These are phyloP conservation scores for Drosophila mayaguana DNA, from an alignment of 2,888 invertebrate species.

Conservation along the genomic window DNA sequence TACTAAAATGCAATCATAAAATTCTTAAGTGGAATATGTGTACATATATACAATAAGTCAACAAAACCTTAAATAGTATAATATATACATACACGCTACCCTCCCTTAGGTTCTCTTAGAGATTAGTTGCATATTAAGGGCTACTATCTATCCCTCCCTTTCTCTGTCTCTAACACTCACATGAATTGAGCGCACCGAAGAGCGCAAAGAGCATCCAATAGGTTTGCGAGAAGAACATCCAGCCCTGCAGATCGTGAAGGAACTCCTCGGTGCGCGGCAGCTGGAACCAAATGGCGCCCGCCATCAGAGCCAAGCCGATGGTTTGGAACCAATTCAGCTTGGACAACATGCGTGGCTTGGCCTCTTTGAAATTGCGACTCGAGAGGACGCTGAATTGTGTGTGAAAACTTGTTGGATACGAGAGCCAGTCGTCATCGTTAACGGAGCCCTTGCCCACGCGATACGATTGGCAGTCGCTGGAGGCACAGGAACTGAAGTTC, in stretches of 20 bases:
- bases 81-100: too few relatives aligned
- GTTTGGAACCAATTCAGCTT: slow-evolving; percentile 92
- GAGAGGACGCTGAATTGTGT: slow-evolving; percentile 92
- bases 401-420: slow-evolving; percentile 92
- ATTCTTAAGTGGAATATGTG: too few relatives aligned
- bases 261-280: slow-evolving; percentile 91
- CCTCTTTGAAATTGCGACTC: slow-evolving; percentile 91
- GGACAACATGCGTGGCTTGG: slow-evolving; percentile 90
- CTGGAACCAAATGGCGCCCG: slow-evolving; percentile 92
- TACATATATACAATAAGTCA: too few relatives aligned
- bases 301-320: slow-evolving; percentile 89
- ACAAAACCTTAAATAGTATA: too few relatives aligned
- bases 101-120: neutral
- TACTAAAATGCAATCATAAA: too few relatives aligned
- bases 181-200: slow-evolving; percentile 91
- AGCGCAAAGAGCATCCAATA: slow-evolving; percentile 93
- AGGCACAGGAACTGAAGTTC: slow-evolving; percentile 88
- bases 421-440: slow-evolving; percentile 86
- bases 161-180: slow-evolving; percentile 86
- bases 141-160: too few relatives aligned
- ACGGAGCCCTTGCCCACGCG: slow-evolving; percentile 46
- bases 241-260: slow-evolving; percentile 91
- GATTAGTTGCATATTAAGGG: neutral
- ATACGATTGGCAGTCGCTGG: slow-evolving; percentile 85
- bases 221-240: slow-evolving; percentile 93